Conservation (phyloP, 2,888 invertebrate genomes). For the Hyalella azteca region DNA sequence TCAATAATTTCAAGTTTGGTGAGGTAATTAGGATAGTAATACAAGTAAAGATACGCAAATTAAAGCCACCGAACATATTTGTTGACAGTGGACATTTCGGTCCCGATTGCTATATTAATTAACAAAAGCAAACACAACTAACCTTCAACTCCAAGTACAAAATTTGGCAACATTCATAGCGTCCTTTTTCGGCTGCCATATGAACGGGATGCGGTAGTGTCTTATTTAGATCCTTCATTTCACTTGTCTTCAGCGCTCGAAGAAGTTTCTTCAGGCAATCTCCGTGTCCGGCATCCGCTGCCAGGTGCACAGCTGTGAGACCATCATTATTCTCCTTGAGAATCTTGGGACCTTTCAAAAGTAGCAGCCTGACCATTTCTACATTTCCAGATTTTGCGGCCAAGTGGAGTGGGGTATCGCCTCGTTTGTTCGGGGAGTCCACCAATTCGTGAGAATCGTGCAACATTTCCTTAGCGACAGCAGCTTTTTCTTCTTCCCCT, state of each 20-base stretch:
- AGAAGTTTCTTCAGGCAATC: slow-evolving; percentile 24
- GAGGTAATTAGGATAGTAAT: too few species aligned
- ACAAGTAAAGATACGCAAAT: too few species aligned
- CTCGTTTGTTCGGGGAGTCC: background rate
- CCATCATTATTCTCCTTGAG: background rate
- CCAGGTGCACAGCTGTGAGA: slow-evolving; percentile 6
- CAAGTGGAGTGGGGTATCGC: slow-evolving; percentile 29
- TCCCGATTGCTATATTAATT: background rate
- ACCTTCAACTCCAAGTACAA: slow-evolving; percentile 25
- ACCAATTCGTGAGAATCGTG: slow-evolving; percentile 9
- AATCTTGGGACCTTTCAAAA: slow-evolving; percentile 11
- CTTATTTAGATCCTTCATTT: background rate
- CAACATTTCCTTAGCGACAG: background rate
- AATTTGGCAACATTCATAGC: slow-evolving; percentile 45
- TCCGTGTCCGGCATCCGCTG: background rate
- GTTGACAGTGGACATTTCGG: background rate
- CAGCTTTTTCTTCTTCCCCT: background rate
- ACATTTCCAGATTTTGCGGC: slow-evolving; percentile 32
- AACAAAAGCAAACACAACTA: background rate
- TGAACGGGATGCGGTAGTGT: slow-evolving; percentile 46
- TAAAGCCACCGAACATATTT: background rate
- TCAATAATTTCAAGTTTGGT: too few species aligned
- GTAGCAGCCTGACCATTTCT: background rate
- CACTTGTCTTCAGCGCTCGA: background rate
- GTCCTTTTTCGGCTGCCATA: slow-evolving; percentile 50